These are phyloP conservation scores for Andrena fulva DNA, from an alignment of 2,888 invertebrate genomes.

Conservation along the genomic window DNA sequence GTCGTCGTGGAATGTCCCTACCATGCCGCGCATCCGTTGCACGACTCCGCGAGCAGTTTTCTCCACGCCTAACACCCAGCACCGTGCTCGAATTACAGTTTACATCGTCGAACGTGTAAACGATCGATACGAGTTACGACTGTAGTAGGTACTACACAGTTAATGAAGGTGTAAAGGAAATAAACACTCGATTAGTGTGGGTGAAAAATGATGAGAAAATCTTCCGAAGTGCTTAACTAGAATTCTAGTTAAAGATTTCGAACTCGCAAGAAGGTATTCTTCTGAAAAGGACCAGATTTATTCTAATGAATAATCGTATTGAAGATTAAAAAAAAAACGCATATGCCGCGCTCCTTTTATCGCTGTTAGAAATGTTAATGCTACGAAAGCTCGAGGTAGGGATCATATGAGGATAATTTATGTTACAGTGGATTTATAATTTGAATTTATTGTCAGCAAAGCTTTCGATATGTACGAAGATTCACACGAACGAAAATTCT, in stretches of 20 bases:
- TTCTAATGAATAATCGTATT: no score
- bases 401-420: no score
- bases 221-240: no score
- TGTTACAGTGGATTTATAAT: background rate
- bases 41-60: constrained; percentile 37
- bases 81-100: constrained; percentile 20
- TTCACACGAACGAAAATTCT: background rate
- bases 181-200: no score
- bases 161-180: background rate
- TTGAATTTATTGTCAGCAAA: background rate
- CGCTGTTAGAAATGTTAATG: no score
- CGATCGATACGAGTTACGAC: background rate
- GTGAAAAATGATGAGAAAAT: no score
- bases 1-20: constrained; percentile 43
- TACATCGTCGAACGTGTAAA: background rate
- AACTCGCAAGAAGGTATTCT: background rate
- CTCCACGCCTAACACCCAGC: background rate
- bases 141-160: background rate
- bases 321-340: no score
- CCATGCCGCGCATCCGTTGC: constrained; percentile 33
- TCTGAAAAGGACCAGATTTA: no score
- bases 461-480: background rate
- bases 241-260: background rate
- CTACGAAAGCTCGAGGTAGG: no score
- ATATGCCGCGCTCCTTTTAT: no score